Conservation (phyloP, 23 tunicate species). For the Botrylloides violaceus region DNA sequence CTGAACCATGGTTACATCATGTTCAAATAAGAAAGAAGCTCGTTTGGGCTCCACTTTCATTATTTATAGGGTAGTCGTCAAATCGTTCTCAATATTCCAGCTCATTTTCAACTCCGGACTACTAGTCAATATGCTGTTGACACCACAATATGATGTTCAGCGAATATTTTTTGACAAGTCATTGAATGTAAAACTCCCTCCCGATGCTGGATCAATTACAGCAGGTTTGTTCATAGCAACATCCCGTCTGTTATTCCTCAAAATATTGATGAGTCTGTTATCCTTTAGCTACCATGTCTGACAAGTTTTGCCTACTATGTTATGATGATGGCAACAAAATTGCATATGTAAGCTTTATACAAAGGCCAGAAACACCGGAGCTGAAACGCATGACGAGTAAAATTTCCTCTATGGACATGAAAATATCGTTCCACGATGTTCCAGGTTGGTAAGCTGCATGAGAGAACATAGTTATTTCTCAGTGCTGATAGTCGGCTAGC, state of each 20-base stretch:
- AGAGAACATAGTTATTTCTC: no score
- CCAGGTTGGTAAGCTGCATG: no score
- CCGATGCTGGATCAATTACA: slow-evolving; percentile 2
- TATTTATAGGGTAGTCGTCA: no score
- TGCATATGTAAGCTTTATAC: slow-evolving; percentile 11
- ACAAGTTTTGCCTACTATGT: slow-evolving; percentile 14
- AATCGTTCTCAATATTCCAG: no score
- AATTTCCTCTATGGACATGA: slow-evolving; percentile 26
- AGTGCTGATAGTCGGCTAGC: no score
- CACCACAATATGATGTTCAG: slow-evolving; percentile 31
- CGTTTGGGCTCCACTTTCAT: not conserved
- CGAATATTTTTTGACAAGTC: slow-evolving; percentile 52
- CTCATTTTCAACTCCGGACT: slow-evolving; percentile 50
- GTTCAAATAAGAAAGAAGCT: not conserved
- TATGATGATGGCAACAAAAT: slow-evolving; percentile 7
- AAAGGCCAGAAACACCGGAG: slow-evolving; percentile 23
- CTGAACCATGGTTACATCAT: not conserved
- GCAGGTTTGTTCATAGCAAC: slow-evolving; percentile 2
- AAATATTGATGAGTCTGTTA: not conserved
- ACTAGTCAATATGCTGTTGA: slow-evolving; percentile 22
- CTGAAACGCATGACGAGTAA: slow-evolving; percentile 16
- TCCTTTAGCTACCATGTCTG: not conserved
- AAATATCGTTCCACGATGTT: slow-evolving; percentile 19
- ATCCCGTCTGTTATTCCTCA: not conserved
- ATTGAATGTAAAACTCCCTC: slow-evolving; percentile 41